Evolutionary conservation across 2,113 vertebrate species (phyloP), one percentile per base, ranked within the genome.

Genomic region (Picathartes gymnocephalus): DNA sequence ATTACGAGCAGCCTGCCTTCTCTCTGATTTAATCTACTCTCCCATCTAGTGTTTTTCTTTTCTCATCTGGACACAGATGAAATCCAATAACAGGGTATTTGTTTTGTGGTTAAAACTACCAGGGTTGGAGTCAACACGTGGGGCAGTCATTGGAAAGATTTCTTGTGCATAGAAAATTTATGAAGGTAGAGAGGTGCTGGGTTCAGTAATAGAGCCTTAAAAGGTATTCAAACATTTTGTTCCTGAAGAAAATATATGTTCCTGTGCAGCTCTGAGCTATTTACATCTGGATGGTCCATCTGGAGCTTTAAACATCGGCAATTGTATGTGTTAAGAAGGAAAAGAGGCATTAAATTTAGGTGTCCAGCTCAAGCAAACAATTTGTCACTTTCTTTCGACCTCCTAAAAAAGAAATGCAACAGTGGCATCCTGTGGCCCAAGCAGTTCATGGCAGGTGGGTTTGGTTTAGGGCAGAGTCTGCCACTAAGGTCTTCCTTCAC

Each of bases 381-480:
- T 79, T 88, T 90, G 83, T 86, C 5, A 0, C 6, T 62, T 72
- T 56, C 57, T 64, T 81, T 84, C 70, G 51, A 73, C 88, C 56
- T 94, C 16, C 72, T 35, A 69, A 45, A 93, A 97, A 95, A 88
- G 81, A 97, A 89, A 97, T 65, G 90, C 96, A 96, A 96, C 95
- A 97, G 93, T 97, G 97, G 97, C 97, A 95, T 97, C 97, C 97
- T 96, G 97, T 97, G 98, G 97, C 90, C 65, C 28, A 5, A 88
- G 23, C 37, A 54, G 82, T 78, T 97, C 95, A 96, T 96, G 97
- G 84, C 98, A 97, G 85, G 88, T 71, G n/a, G n/a, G 51, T 72
- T 70, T 68, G n/a, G 4, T 11, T 37, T 8, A 39, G 85, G 86
- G 68, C 60, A 85, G 69, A 53, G 30, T 54, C 35, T 18, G 5